Evolutionary conservation across 2,113 vertebrate genomes (phyloP).

Genomic region (human): GRCh38 chr11:95150001-95150500

Average conservation of each 20-base stretch:
- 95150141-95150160: neutral
- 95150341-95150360: neutral
- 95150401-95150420: neutral
- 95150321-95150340: neutral
- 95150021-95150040: neutral
- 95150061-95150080: neutral
- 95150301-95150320: neutral
- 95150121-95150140: neutral
- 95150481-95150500: rapidly evolving
- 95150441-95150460: too few species aligned
- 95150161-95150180: neutral
- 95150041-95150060: neutral
- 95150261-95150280: neutral
- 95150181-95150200: rapidly evolving
- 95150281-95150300: neutral
- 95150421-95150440: neutral
- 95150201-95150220: neutral
- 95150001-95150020: neutral
- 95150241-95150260: neutral
- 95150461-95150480: too few species aligned
- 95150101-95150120: neutral
- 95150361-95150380: neutral
- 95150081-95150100: neutral
- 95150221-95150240: rapidly evolving
- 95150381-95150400: neutral